These are phyloP conservation scores for Maconellicoccus hirsutus DNA, from an alignment of 1,140 invertebrate species.

Conservation along the genomic window DNA sequence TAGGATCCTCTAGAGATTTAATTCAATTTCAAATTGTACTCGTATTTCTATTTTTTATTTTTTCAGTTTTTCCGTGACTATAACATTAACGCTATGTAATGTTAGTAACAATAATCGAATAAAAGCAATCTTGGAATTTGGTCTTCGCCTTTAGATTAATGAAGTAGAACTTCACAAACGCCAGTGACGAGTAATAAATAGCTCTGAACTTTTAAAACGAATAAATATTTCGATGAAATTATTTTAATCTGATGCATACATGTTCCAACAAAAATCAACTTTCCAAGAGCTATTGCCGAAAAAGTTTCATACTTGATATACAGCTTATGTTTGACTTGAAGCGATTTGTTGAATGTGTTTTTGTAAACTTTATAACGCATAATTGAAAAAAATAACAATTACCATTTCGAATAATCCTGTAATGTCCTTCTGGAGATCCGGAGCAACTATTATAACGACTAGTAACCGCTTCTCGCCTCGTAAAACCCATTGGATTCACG, in stretches of 20 bases:
- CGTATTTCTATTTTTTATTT: background rate
- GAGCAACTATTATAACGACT: conserved; percentile 52
- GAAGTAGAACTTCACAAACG: background rate
- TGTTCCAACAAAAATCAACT: background rate
- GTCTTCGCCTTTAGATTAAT: background rate
- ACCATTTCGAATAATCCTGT: conserved; percentile 58
- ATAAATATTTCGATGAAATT: background rate
- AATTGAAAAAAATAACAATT: conserved; percentile 23
- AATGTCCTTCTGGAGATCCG: conserved; percentile 53
- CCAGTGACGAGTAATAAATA: background rate
- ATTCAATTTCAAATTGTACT: background rate
- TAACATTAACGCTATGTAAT: background rate
- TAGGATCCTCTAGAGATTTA: background rate
- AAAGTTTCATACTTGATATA: background rate
- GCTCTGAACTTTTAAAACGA: background rate
- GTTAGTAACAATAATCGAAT: background rate
- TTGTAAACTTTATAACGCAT: background rate
- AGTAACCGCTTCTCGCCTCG: conserved; percentile 48
- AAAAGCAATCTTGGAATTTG: background rate
- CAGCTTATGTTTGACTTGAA: background rate
- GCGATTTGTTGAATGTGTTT: background rate
- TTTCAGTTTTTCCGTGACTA: no score
- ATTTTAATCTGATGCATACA: background rate
- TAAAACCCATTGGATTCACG: conserved; percentile 49
- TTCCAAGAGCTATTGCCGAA: background rate